phyloP scores from a whole-genome alignment of 2,797 vertebrate genomes.

The Esox lucius region DNA sequence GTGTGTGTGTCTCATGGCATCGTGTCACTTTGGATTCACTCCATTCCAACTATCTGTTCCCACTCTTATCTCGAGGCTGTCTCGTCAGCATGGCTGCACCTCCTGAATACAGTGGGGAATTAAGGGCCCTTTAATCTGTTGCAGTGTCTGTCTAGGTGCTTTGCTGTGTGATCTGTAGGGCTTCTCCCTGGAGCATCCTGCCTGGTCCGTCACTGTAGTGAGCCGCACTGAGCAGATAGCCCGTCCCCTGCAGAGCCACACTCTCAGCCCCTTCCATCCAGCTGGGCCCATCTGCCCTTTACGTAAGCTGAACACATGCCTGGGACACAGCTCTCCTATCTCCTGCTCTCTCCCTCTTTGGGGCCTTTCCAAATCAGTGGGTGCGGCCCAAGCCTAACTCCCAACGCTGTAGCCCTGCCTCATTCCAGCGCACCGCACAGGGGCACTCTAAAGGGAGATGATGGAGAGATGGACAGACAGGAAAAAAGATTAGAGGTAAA shows the following conservation, averaged over 20 bases:
- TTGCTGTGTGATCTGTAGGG: too few relatives aligned
- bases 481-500: not conserved
- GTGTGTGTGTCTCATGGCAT: too few relatives aligned
- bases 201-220: too few relatives aligned
- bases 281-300: conserved; percentile 5
- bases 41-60: not conserved
- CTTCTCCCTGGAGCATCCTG: too few relatives aligned
- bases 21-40: too few relatives aligned
- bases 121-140: too few relatives aligned
- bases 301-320: not conserved
- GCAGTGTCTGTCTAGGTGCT: too few relatives aligned
- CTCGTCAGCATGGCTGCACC: not conserved
- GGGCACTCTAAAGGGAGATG: not conserved
- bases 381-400: not conserved
- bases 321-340: not conserved
- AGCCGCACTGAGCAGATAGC: too few relatives aligned
- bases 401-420: not conserved
- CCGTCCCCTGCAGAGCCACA: not conserved
- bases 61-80: not conserved
- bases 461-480: not conserved
- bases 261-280: not conserved
- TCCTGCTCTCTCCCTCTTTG: not conserved
- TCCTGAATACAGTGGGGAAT: too few relatives aligned
- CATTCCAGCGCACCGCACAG: not conserved
- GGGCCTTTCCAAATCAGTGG: not conserved